Percentiles rank a stretch among this genome's conserved stretches.
These are phyloP conservation scores for Coccyzus lansbergi DNA, from an alignment of 2,797 vertebrate species.

Conservation along the genomic window DNA sequence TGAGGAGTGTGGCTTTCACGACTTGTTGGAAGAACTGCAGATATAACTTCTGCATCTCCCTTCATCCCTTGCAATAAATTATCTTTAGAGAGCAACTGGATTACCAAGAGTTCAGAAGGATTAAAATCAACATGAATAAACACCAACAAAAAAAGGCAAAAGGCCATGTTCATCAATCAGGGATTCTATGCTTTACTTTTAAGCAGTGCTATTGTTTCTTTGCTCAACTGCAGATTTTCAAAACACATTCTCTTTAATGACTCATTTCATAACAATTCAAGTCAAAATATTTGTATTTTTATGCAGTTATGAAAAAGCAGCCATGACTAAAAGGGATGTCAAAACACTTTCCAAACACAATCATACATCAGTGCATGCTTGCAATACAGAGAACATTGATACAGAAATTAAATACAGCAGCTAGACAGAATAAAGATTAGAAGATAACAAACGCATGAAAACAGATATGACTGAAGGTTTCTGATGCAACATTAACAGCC, in stretches of 20 bases:
- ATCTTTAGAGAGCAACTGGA: not conserved
- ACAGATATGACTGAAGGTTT: not conserved
- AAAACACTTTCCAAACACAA: not conserved
- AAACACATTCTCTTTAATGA: not conserved
- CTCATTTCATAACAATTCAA: not conserved
- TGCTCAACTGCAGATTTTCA: not conserved
- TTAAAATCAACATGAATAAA: not conserved
- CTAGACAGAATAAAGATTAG: not conserved
- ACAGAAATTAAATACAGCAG: not conserved
- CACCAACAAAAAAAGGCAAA: not conserved
- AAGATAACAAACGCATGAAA: not conserved
- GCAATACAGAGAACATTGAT: not conserved
- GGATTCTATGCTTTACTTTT: not conserved
- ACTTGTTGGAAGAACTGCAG: not conserved
- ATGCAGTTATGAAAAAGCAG: not conserved
- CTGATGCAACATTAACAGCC: not conserved
- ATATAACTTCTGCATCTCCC: not conserved
- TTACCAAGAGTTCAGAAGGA: not conserved
- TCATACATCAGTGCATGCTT: accelerated
- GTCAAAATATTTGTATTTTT: not conserved
- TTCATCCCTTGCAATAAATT: not conserved
- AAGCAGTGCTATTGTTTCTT: not conserved
- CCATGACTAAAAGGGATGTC: not conserved
- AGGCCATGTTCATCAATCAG: not conserved
- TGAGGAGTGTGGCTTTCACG: not conserved